These are phyloP conservation scores for Tragelaphus scriptus DNA, from an alignment of 2,113 vertebrate genomes.

Conservation along the genomic window DNA sequence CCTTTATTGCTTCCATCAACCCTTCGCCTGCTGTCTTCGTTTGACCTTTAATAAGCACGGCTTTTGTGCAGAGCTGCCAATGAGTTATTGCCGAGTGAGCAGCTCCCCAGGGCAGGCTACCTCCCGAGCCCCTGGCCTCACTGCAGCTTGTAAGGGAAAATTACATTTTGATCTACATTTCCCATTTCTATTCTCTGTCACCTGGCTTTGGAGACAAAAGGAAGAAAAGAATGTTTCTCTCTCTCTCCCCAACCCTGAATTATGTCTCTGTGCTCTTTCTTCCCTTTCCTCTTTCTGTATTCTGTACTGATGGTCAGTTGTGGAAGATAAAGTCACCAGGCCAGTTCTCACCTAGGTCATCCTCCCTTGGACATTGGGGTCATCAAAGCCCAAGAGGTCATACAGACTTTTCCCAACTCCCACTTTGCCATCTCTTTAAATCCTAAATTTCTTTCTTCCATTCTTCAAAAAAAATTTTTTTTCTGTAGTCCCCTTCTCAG, in stretches of 20 bases:
- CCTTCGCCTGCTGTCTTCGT: background rate
- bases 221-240: conserved; percentile 31
- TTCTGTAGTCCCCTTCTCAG: background rate
- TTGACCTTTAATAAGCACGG: conserved; percentile 68
- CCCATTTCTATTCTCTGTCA: conserved; percentile 27
- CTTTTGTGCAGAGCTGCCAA: conserved; percentile 10
- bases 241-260: background rate
- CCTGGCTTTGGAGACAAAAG: conserved; percentile 49
- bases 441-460: background rate
- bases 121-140: conserved; percentile 20
- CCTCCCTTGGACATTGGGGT: background rate
- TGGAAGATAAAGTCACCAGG: background rate
- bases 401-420: background rate
- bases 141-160: conserved; percentile 63
- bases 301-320: background rate
- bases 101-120: conserved; percentile 51
- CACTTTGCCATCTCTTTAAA: background rate
- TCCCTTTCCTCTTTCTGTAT: background rate
- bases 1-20: conserved; percentile 39
- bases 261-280: background rate
- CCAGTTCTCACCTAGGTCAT: background rate
- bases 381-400: background rate
- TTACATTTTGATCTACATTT: conserved; percentile 69
- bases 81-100: background rate
- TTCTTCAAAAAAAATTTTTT: background rate